These are phyloP conservation scores for Phoenicopterus ruber DNA, from an alignment of 2,113 vertebrate genomes.

Conservation along the genomic window DNA sequence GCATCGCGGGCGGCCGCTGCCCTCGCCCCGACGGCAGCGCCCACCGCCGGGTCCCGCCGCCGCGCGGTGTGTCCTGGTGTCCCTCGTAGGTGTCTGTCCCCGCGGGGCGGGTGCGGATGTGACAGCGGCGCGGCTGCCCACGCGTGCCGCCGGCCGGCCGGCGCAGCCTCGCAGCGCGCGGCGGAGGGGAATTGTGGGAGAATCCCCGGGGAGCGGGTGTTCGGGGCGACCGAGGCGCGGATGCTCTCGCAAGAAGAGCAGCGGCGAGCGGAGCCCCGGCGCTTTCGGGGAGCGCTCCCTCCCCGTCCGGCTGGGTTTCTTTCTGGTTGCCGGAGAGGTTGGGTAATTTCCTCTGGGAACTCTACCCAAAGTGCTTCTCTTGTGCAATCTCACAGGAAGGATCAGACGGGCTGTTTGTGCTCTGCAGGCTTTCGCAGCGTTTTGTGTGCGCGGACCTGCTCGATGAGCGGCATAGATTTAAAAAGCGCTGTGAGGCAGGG, in stretches of 20 bases:
- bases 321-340: background rate
- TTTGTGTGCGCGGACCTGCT: background rate
- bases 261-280: background rate
- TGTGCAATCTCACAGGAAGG: background rate
- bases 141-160: background rate
- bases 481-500: background rate
- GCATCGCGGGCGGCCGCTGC: background rate
- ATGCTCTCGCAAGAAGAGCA: background rate
- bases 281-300: background rate
- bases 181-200: background rate
- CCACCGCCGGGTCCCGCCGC: too few relatives aligned
- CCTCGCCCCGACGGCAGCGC: background rate
- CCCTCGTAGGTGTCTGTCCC: too few relatives aligned
- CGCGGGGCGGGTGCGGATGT: background rate
- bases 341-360: constrained; percentile 44
- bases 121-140: background rate
- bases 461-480: background rate
- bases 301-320: background rate
- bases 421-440: background rate
- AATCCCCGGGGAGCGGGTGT: background rate
- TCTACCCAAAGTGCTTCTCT: background rate
- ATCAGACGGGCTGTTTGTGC: background rate
- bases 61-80: background rate
- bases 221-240: background rate
- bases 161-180: background rate